Conservation (phyloP, 92 coral and sea anemone species). For the Heliopora coerulea region DNA sequence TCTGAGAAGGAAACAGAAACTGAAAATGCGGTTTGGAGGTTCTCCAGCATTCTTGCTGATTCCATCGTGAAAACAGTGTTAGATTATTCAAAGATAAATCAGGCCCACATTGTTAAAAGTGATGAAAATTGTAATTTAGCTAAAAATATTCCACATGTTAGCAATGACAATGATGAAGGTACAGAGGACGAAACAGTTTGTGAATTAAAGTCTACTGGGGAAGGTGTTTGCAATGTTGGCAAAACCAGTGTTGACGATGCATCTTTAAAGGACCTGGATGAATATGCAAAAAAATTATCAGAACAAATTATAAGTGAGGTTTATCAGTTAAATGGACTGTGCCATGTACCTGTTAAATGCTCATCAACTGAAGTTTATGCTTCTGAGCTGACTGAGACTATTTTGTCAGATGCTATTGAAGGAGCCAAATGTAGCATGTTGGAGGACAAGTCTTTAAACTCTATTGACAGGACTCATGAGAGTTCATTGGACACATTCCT, state of each 20-base stretch:
- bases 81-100: slow-evolving; percentile 8
- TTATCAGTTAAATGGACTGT: neutral
- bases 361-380: slow-evolving; percentile 10
- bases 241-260: slow-evolving; percentile 5
- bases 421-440: neutral
- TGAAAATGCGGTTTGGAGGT: neutral
- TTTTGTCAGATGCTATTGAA: slow-evolving; percentile 20
- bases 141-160: neutral
- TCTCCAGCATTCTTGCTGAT: slow-evolving; percentile 21
- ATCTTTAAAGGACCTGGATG: neutral
- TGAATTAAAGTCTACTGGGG: slow-evolving; percentile 15
- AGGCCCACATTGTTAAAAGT: neutral
- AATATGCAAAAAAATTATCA: slow-evolving; percentile 27
- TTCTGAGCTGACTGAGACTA: slow-evolving; percentile 9
- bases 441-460: slow-evolving; percentile 8
- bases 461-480: neutral
- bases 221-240: too few species aligned
- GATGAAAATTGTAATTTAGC: slow-evolving; percentile 13
- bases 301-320: slow-evolving; percentile 26
- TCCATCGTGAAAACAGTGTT: slow-evolving; percentile 23
- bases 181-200: neutral
- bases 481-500: slow-evolving; percentile 12
- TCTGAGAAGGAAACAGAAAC: neutral
- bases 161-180: neutral
- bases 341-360: neutral